A percentile compares a stretch with the other conserved stretches of the same genome.
These are phyloP conservation scores for Mola mola DNA, from an alignment of 2,113 vertebrate species.

Conservation along the genomic window DNA sequence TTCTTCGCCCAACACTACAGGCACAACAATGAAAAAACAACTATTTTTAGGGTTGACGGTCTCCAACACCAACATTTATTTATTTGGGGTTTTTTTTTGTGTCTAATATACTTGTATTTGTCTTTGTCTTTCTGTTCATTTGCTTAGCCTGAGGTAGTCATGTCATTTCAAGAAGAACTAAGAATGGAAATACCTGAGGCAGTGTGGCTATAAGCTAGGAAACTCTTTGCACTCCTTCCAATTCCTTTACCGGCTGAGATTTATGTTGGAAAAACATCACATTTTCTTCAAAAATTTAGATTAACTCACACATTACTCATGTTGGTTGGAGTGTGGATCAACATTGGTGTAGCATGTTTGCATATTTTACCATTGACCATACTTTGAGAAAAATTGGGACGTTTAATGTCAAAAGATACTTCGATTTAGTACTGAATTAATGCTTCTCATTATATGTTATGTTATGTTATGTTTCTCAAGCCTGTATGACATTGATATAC, in stretches of 20 bases:
- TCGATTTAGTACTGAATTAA: no score
- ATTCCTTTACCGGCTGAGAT: neutral
- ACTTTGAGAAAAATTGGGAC: no score
- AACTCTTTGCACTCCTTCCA: neutral
- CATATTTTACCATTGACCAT: no score
- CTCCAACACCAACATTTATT: neutral
- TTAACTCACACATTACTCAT: conserved; percentile 2
- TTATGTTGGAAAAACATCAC: no score
- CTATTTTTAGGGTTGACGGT: neutral
- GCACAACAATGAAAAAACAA: neutral
- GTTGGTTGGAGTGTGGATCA: neutral
- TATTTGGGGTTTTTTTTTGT: neutral
- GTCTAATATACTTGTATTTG: neutral
- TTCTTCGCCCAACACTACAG: neutral
- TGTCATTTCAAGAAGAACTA: neutral
- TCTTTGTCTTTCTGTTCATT: neutral
- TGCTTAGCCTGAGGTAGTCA: neutral
- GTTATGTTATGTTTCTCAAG: no score
- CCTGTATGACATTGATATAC: no score
- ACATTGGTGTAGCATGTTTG: neutral
- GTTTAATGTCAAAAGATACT: no score
- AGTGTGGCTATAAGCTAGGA: conserved; percentile 1
- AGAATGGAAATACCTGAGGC: conserved; percentile 1
- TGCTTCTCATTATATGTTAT: no score
- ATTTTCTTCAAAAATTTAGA: no score